Percentiles rank a stretch among this genome's conserved stretches.
Conservation (phyloP, 2,113 vertebrate genomes). For the Sciurus niger region DNA sequence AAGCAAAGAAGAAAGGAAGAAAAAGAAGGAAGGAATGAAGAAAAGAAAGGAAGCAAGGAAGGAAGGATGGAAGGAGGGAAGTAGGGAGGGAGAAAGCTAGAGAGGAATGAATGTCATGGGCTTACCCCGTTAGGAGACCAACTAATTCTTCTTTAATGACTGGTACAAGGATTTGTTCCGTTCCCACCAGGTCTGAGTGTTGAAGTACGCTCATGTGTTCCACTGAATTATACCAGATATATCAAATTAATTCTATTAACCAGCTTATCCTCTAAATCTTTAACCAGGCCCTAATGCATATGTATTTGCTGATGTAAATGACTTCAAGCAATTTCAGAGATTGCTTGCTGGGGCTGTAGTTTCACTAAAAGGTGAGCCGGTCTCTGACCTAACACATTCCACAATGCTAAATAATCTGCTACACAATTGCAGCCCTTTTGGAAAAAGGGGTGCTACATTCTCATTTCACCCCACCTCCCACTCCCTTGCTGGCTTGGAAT, state of each 20-base stretch:
- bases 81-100: background rate
- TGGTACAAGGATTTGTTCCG: conserved; percentile 63
- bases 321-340: conserved; percentile 67
- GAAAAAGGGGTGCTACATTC: background rate
- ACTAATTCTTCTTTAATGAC: conserved; percentile 81
- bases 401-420: conserved; percentile 76
- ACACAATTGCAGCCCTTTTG: conserved; percentile 73
- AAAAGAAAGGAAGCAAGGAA: accelerated
- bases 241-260: conserved; percentile 80
- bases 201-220: conserved; percentile 69
- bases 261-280: conserved; percentile 78
- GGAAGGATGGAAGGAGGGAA: accelerated
- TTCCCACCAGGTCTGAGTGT: background rate
- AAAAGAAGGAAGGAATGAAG: no score
- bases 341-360: conserved; percentile 77
- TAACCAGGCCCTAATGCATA: conserved; percentile 79
- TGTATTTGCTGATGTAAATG: conserved; percentile 71
- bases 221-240: background rate
- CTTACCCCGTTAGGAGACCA: conserved; percentile 72
- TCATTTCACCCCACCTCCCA: conserved; percentile 46
- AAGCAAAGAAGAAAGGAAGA: no score
- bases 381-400: conserved; percentile 68
- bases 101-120: conserved; percentile 71
- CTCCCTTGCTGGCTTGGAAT: conserved; percentile 32
- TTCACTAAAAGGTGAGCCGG: conserved; percentile 84